Percentiles rank a stretch among this genome's conserved stretches.
These are phyloP conservation scores for Colletes latitarsis DNA, from an alignment of 1,140 invertebrate species.

Conservation along the genomic window DNA sequence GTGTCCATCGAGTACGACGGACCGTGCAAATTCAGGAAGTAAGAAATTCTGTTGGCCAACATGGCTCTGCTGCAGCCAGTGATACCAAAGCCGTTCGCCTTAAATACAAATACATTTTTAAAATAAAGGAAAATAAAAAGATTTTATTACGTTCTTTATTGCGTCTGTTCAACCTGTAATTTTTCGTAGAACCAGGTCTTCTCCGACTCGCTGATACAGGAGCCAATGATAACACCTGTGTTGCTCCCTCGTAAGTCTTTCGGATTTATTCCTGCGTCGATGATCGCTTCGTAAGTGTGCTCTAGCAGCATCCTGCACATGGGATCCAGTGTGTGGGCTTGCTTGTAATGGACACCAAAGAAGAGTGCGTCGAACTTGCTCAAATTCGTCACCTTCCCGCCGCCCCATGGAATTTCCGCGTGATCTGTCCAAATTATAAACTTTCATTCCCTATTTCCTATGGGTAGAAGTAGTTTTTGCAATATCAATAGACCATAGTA, in stretches of 20 bases:
- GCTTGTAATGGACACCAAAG: slow-evolving; percentile 91
- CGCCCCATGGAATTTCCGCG: slow-evolving; percentile 86
- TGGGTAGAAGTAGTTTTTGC: too few species aligned
- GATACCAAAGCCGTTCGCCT: slow-evolving; percentile 78
- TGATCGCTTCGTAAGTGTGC: slow-evolving; percentile 92
- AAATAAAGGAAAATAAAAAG: not conserved
- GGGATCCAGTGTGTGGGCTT: slow-evolving; percentile 94
- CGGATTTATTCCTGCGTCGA: slow-evolving; percentile 89
- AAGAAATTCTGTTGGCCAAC: slow-evolving; percentile 95
- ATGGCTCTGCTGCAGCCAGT: slow-evolving; percentile 92
- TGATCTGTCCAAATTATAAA: slow-evolving; percentile 77
- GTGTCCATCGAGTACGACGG: slow-evolving; percentile 93
- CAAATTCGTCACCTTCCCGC: slow-evolving; percentile 90
- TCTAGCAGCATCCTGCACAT: slow-evolving; percentile 93
- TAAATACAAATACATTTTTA: not conserved
- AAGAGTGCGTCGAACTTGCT: slow-evolving; percentile 92
- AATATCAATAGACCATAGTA: too few species aligned
- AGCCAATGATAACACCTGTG: slow-evolving; percentile 91
- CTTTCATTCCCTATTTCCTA: not conserved
- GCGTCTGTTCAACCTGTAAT: slow-evolving; percentile 73
- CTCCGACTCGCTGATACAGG: slow-evolving; percentile 90
- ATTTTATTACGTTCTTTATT: too few species aligned
- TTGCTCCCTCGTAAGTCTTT: slow-evolving; percentile 84
- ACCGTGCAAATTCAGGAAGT: slow-evolving; percentile 86
- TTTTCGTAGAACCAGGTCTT: slow-evolving; percentile 87